A percentile compares a stretch with the other conserved stretches of the same genome.
Conservation (phyloP, 2,797 vertebrate genomes). For the Gambelia wislizenii region DNA sequence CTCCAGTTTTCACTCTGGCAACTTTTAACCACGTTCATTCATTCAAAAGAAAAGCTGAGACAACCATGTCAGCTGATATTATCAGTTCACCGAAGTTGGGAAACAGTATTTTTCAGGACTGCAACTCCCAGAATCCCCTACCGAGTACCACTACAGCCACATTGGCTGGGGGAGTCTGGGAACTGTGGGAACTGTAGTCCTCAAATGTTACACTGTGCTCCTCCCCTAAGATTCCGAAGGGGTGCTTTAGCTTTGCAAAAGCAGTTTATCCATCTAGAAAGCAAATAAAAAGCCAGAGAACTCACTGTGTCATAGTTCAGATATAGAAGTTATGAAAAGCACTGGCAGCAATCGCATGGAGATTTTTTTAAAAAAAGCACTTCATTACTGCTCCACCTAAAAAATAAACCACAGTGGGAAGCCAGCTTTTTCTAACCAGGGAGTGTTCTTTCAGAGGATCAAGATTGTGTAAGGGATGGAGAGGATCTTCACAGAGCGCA, state of each 20-base stretch:
- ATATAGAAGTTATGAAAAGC: background rate
- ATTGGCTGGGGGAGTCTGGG: no score
- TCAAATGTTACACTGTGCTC: no score
- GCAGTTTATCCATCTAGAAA: background rate
- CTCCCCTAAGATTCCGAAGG: background rate
- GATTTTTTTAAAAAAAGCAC: background rate
- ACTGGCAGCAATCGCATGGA: accelerated
- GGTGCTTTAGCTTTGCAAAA: background rate
- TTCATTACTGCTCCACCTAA: background rate
- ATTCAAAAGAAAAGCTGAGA: no score
- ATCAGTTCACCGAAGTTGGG: no score
- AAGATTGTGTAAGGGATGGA: background rate
- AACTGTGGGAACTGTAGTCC: no score
- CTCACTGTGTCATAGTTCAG: accelerated
- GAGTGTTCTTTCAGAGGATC: background rate
- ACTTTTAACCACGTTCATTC: no score
- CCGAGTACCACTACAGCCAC: no score
- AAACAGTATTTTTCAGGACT: no score
- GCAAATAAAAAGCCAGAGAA: background rate
- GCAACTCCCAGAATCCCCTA: no score
- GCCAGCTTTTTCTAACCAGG: slow-evolving; percentile 24
- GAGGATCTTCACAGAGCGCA: background rate
- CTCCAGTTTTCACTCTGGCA: no score
- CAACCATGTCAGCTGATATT: no score
- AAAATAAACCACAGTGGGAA: slow-evolving; percentile 33